Evolutionary conservation across 1,140 invertebrate genomes (phyloP).

Genomic region (Rhizoglyphus robini): DNA sequence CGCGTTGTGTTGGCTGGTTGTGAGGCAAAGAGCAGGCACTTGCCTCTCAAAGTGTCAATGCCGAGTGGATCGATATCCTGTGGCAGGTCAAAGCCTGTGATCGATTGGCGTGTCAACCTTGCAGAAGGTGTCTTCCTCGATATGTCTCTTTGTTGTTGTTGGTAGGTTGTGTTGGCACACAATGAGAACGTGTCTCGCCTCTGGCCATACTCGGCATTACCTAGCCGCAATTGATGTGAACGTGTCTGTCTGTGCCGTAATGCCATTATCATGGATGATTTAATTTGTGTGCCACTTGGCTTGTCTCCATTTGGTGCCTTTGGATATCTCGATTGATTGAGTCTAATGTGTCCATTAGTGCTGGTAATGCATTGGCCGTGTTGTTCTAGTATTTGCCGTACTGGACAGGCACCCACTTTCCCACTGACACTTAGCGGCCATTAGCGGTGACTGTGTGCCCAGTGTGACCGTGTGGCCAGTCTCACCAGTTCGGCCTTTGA

Average conservation of each 20-base stretch:
- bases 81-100: neutral
- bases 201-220: neutral
- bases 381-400: neutral
- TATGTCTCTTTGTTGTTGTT: neutral
- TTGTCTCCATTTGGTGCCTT: neutral
- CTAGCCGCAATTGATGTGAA: neutral
- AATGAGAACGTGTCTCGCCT: constrained; percentile 6
- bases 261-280: constrained; percentile 1
- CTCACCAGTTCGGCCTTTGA: neutral
- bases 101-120: neutral
- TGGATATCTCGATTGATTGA: constrained; percentile 11
- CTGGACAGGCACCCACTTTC: neutral
- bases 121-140: neutral
- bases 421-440: constrained; percentile 12
- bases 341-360: constrained; percentile 14
- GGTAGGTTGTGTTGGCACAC: too few relatives aligned
- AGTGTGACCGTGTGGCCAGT: neutral
- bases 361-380: neutral
- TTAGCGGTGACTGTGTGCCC: neutral
- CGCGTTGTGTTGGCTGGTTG: too few relatives aligned
- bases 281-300: neutral
- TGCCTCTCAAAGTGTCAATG: neutral
- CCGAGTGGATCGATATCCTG: too few relatives aligned
- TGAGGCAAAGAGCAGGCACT: too few relatives aligned
- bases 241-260: neutral